Base-by-base conservation (phyloP, 2,888 invertebrate genomes). In the Drosophila aldrichi region DNA sequence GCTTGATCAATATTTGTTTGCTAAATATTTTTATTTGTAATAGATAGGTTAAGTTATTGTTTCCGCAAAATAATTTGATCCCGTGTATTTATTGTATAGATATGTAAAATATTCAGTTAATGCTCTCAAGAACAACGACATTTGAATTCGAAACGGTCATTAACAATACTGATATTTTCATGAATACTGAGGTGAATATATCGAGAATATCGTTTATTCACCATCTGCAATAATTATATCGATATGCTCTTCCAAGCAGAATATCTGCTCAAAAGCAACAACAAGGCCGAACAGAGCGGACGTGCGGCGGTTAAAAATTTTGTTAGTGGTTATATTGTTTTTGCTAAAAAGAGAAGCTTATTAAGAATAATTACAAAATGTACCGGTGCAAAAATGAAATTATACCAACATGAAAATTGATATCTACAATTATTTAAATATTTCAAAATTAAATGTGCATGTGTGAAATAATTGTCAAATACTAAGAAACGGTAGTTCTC, bases 231-330 rank as follows among this genome's bases (percentile, higher is more conserved):
- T 44, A 18, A 29, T 34, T 16, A 18, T 48, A 70, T 70, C 63
- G 54, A 22, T 38, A 56, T 9, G 10, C 2, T 4, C 5, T 16
- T n/a, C 18, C 55, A 51, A 51, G 59, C 34, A 64, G 52, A 61
- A 72, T 36, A 43, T 43, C 44, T 10, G 48, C 41, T 77, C 76
- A 77, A 77, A 77, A 60, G 65, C 77, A 77, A 77, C 65, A 77
- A 77, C 76, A 77, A 77, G 25, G 77, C 62, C 65, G 76, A 73
- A 62, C 77, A 36, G 44, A 63, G 69, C 22, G 43, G 76, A 69
- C 77, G 77, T 77, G 43, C 60, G 22, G 48, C 77, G 65, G 77
- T 44, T 62, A 57, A 69, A 48, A 48, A 48, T 36, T 49, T 77
- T 77, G 61, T 65, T 48, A 46, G 70, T 49, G 44, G 46, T 49